Conservation (phyloP, 2,797 vertebrate species). For the Scolopax rusticola region DNA sequence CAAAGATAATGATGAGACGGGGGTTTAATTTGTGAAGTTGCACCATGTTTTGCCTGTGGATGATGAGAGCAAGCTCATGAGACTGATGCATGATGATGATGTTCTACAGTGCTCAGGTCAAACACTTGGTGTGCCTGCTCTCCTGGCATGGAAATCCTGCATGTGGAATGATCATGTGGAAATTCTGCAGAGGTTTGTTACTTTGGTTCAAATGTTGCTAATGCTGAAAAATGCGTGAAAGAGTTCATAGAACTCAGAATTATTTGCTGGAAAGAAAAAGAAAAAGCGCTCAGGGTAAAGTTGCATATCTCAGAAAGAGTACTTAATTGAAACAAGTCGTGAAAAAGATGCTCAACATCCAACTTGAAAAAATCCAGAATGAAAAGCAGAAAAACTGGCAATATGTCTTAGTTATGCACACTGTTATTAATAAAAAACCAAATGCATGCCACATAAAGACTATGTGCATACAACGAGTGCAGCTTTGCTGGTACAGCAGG, state of each 20-base stretch:
- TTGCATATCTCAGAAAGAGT: background rate
- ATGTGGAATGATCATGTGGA: background rate
- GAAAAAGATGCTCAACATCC: background rate
- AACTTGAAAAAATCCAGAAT: background rate
- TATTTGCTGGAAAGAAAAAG: background rate
- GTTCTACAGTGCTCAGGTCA: background rate
- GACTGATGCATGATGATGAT: rapidly evolving
- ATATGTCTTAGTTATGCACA: background rate
- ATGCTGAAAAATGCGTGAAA: background rate
- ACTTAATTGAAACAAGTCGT: background rate
- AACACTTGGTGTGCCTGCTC: background rate
- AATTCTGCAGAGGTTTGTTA: background rate
- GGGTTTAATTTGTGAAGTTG: background rate
- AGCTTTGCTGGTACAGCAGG: background rate
- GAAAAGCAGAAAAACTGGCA: background rate
- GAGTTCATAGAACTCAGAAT: background rate
- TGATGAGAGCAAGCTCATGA: background rate
- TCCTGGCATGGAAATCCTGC: background rate
- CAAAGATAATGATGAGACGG: background rate
- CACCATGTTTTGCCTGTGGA: background rate
- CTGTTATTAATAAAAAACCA: background rate
- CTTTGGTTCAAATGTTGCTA: background rate
- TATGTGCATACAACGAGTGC: background rate
- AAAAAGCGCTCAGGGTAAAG: background rate
- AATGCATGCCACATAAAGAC: background rate